A percentile compares a stretch with the other conserved stretches of the same genome.
These are phyloP conservation scores for Schizotus pectinicornis DNA, from an alignment of 2,888 invertebrate species.

Conservation along the genomic window DNA sequence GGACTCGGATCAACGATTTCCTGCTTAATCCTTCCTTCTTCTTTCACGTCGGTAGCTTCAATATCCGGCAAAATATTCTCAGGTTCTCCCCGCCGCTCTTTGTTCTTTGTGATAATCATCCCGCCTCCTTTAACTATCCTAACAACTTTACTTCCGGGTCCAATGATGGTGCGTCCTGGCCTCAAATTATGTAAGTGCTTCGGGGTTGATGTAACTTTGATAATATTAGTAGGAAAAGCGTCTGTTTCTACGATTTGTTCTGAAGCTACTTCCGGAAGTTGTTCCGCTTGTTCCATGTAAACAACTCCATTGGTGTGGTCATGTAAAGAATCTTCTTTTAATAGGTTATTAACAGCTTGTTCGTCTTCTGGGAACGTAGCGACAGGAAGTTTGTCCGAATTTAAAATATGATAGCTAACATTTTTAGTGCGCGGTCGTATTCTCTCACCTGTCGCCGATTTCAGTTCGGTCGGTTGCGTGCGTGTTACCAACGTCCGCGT, in stretches of 20 bases:
- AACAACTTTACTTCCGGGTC: slow-evolving; percentile 54
- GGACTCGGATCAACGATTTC: slow-evolving; percentile 59
- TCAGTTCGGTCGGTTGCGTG: slow-evolving; percentile 61
- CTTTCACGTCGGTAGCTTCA: slow-evolving; percentile 1
- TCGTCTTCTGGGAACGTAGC: slow-evolving; percentile 61
- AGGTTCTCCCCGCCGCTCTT: slow-evolving; percentile 45
- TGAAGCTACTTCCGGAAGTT: slow-evolving; percentile 48
- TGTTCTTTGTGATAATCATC: slow-evolving; percentile 55
- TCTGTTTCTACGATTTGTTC: slow-evolving; percentile 50
- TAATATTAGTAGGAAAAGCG: slow-evolving; percentile 43
- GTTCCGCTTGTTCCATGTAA: slow-evolving; percentile 43
- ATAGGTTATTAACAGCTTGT: slow-evolving; percentile 49
- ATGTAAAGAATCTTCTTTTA: slow-evolving; percentile 41
- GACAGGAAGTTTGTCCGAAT: slow-evolving; percentile 60
- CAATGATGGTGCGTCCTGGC: slow-evolving; percentile 53
- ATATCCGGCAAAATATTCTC: slow-evolving; percentile 43
- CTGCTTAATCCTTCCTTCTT: slow-evolving; percentile 42
- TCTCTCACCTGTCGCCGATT: slow-evolving; percentile 59
- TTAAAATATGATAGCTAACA: slow-evolving; percentile 66
- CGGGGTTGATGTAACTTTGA: slow-evolving; percentile 36
- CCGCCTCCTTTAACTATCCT: slow-evolving; percentile 54
- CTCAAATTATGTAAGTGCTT: slow-evolving; percentile 43
- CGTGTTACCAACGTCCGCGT: slow-evolving; percentile 65
- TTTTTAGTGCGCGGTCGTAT: slow-evolving; percentile 69
- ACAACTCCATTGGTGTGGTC: slow-evolving; percentile 44